Evolutionary conservation across 2,797 vertebrate species (phyloP).

Genomic region (Pyrocephalus nanus): DNA sequence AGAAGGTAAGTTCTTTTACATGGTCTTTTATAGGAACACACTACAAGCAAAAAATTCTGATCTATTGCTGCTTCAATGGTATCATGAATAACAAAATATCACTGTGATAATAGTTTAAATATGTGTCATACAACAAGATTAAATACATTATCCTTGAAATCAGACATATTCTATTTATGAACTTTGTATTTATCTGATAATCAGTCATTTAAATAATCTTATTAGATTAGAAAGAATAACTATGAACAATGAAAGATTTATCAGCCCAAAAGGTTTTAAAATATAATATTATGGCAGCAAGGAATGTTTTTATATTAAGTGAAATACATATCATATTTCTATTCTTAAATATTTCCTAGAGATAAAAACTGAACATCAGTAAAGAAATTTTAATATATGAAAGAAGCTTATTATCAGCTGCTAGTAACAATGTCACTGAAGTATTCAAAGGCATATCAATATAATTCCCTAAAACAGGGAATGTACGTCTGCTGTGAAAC

Average conservation of each 20-base stretch:
- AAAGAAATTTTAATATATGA: background rate
- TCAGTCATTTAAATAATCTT: background rate
- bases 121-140: background rate
- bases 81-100: background rate
- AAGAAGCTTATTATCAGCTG: background rate
- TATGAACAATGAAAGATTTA: background rate
- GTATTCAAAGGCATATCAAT: background rate
- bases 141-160: background rate
- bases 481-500: background rate
- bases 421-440: background rate
- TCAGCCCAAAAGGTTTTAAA: background rate
- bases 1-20: background rate
- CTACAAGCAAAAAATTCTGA: background rate
- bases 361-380: background rate
- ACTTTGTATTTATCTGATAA: background rate
- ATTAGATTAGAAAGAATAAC: background rate
- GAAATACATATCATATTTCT: background rate
- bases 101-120: background rate
- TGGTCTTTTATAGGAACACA: background rate
- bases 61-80: background rate
- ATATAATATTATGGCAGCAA: background rate
- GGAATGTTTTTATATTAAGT: background rate
- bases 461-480: background rate
- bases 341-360: background rate
- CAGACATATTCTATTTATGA: background rate